Evolutionary conservation across 2,113 vertebrate species (phyloP), one percentile per base, ranked within the genome.

Genomic region (Melozone crissalis): DNA sequence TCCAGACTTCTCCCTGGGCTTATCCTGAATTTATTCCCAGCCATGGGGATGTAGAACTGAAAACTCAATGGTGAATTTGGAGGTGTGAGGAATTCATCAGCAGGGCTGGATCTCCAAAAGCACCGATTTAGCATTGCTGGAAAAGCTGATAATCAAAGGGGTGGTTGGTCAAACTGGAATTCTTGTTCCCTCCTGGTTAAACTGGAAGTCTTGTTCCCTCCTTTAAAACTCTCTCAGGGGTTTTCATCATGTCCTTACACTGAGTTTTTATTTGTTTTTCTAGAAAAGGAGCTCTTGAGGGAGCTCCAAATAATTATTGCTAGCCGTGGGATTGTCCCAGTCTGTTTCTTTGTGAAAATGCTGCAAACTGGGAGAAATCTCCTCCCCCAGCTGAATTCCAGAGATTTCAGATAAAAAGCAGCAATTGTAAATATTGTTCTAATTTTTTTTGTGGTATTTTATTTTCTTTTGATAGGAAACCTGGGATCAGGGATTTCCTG

Each of bases 41-140:
- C 49, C 12, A 0, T 1, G 7, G 21, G 41, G 39, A 47, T 14
- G 16, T 31, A 3, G 2, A 33, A 6, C 41, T 59, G 75, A 9
- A 66, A 80, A 11, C 15, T 46, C 39, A 1, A 1, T 4, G 5
- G 46, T 21, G 47, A 39, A 11, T 49, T 31, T 41, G 46, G 58
- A 54, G 44, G 9, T 26, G 41, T 47, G 57, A 57, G 24, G 43
- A 54, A 51, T 62, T 78, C 6, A 61, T 39, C 47, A 21, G 7
- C 47, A 37, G n/a, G 19, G 47, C 4, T 37, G 37, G 49, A 43
- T 4, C 59, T n/a, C 77, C 28, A 74, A 20, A 16, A 49, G 4
- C 2, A 6, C 23, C 22, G 10, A 13, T 7, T 66, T 57, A 75
- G 71, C 65, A 23, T 8, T 22, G 2, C 63, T 43, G 19, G 49